A percentile compares a stretch with the other conserved stretches of the same genome.
Conservation (phyloP, 2,113 vertebrate genomes). For the Cyprinodon variegatus region DNA sequence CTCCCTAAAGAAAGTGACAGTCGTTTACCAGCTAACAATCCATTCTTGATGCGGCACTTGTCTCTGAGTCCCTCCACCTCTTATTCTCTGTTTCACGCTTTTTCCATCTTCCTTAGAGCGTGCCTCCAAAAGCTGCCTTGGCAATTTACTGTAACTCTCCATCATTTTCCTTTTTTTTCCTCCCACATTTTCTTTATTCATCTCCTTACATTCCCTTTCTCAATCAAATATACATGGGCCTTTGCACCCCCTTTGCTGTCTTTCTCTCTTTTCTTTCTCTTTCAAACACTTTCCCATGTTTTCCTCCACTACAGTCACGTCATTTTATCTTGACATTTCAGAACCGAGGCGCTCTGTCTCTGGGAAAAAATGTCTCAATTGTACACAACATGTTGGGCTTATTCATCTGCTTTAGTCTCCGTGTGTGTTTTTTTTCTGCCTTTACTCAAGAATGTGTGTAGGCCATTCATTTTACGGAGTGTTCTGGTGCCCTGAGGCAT, state of each 20-base stretch:
- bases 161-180: constrained; percentile 59
- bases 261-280: constrained; percentile 16
- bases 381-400: constrained; percentile 47
- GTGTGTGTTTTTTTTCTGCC: constrained; percentile 22
- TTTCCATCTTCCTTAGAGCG: constrained; percentile 31
- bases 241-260: constrained; percentile 10
- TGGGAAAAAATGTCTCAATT: constrained; percentile 68
- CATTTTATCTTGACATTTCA: constrained; percentile 72
- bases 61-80: constrained; percentile 52
- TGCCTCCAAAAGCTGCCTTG: constrained; percentile 60
- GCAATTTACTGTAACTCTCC: constrained; percentile 71
- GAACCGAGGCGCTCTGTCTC: constrained; percentile 44
- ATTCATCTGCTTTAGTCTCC: constrained; percentile 30
- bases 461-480: constrained; percentile 48
- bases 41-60: constrained; percentile 50
- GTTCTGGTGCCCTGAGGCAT: constrained; percentile 41
- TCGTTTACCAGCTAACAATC: constrained; percentile 74
- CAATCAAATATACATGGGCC: constrained; percentile 61
- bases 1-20: constrained; percentile 66
- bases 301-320: constrained; percentile 51
- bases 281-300: constrained; percentile 53
- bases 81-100: constrained; percentile 48
- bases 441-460: constrained; percentile 47
- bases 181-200: constrained; percentile 57
- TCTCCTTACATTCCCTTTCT: constrained; percentile 60